phyloP scores from a whole-genome alignment of 2,113 vertebrate genomes.

The Sterrhoptilus dennistouni region DNA sequence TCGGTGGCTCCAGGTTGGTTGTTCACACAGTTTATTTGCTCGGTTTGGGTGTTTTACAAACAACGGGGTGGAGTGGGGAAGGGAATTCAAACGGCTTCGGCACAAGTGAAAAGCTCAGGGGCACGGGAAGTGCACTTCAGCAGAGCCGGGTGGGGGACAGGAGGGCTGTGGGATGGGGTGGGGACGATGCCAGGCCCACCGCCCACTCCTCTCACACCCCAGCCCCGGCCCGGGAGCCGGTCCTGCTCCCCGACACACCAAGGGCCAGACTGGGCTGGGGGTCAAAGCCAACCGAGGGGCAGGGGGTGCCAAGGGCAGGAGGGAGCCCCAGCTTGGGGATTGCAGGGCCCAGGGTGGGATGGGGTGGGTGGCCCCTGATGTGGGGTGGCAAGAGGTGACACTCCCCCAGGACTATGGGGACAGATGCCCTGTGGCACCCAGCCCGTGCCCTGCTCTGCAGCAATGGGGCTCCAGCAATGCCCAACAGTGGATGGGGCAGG shows the following conservation, averaged over 20 bases:
- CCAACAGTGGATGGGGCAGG: neutral
- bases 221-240: neutral
- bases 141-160: neutral
- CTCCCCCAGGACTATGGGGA: neutral
- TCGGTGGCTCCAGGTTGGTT: neutral
- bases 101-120: constrained; percentile 62
- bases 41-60: constrained; percentile 65
- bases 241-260: neutral
- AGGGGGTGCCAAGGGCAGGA: neutral
- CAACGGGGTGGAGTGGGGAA: neutral
- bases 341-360: neutral
- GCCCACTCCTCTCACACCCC: neutral
- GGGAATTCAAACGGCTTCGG: constrained; percentile 40
- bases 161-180: neutral
- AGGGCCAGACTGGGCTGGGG: neutral
- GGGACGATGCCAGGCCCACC: neutral
- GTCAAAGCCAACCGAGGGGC: neutral
- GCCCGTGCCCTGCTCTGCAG: neutral
- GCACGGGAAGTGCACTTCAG: constrained; percentile 69
- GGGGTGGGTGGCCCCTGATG: neutral
- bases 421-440: neutral
- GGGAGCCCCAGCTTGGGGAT: neutral
- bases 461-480: neutral
- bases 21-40: constrained; percentile 79
- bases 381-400: neutral